These are phyloP conservation scores for Syrmaticus mikado DNA, from an alignment of 2,113 vertebrate species.

Conservation along the genomic window DNA sequence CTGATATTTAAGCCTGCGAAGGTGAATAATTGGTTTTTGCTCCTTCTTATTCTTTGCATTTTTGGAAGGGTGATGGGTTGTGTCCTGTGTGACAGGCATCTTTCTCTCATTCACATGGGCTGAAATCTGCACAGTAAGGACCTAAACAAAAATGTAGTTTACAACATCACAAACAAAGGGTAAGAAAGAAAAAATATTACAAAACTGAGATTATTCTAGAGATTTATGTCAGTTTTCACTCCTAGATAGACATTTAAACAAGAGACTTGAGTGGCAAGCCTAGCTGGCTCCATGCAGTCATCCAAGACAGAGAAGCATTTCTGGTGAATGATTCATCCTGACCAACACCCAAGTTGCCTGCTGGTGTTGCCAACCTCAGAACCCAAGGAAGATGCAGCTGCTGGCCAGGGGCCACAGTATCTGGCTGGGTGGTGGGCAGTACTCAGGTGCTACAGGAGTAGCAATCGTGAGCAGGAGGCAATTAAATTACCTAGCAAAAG, in stretches of 20 bases:
- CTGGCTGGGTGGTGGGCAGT: neutral
- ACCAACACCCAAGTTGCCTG: neutral
- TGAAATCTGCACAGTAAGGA: neutral
- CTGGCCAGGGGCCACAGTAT: neutral
- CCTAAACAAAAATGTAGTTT: neutral
- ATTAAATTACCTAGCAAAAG: neutral
- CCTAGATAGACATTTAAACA: neutral
- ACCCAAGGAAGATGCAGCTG: neutral
- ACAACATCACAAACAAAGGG: neutral
- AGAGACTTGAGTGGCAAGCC: neutral
- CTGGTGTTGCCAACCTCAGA: neutral
- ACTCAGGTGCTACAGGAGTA: neutral
- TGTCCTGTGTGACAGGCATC: neutral
- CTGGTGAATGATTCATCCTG: slow-evolving; percentile 14
- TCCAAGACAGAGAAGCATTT: neutral
- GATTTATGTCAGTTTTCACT: neutral
- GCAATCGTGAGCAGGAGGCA: neutral
- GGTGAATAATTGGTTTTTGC: neutral
- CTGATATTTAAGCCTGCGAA: neutral
- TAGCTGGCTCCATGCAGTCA: neutral
- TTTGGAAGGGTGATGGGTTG: neutral
- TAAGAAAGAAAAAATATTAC: neutral
- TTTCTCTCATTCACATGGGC: neutral
- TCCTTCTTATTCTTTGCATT: neutral
- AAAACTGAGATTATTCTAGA: neutral